A percentile compares a stretch with the other conserved stretches of the same genome.
Conservation (phyloP, 2,113 vertebrate genomes). For the Anarhynchus alexandrinus region DNA sequence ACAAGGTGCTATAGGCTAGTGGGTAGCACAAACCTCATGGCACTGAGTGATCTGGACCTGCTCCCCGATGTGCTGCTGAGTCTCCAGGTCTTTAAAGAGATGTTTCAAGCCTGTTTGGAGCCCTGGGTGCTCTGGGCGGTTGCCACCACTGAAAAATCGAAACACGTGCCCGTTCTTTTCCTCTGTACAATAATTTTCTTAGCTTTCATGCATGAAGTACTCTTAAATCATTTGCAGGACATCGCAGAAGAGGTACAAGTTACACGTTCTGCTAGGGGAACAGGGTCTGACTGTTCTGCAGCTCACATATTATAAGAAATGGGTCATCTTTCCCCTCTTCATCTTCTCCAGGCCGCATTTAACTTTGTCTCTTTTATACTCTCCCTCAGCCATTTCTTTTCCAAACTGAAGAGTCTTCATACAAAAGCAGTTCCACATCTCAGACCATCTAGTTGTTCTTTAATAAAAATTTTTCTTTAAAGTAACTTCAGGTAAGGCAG, state of each 20-base stretch:
- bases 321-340: neutral
- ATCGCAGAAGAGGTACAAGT: neutral
- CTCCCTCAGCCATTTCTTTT: neutral
- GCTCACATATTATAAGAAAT: accelerated
- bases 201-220: neutral
- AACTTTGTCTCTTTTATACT: neutral
- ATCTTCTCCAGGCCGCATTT: neutral
- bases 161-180: neutral
- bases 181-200: neutral
- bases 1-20: neutral
- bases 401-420: neutral
- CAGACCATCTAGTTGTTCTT: neutral
- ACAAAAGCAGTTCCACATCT: neutral
- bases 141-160: neutral
- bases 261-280: neutral
- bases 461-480: neutral
- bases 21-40: neutral
- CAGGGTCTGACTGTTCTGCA: neutral
- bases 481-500: neutral
- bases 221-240: neutral
- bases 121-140: neutral
- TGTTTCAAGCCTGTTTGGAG: neutral
- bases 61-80: constrained; percentile 12
- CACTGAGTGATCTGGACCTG: neutral
- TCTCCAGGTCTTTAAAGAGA: neutral